These are phyloP conservation scores for Elaeidobius kamerunicus DNA, from an alignment of 2,888 invertebrate genomes.

Conservation along the genomic window DNA sequence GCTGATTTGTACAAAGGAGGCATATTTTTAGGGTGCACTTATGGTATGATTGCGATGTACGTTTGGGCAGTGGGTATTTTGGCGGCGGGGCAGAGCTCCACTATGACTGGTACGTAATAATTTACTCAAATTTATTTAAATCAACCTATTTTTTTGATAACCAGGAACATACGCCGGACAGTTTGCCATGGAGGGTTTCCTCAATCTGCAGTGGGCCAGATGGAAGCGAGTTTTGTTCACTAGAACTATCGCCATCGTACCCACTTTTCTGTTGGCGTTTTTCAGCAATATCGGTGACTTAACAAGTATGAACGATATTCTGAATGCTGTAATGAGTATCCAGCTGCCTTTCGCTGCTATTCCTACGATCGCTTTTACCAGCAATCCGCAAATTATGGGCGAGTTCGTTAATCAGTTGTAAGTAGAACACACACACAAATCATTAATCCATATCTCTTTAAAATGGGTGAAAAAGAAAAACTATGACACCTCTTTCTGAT, in stretches of 20 bases:
- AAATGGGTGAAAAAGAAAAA: too few relatives aligned
- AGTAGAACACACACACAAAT: slow-evolving; percentile 53
- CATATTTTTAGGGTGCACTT: slow-evolving; percentile 72
- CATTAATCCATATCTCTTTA: slow-evolving; percentile 4
- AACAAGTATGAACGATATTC: slow-evolving; percentile 77
- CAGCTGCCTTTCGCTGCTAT: slow-evolving; percentile 86
- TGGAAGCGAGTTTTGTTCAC: slow-evolving; percentile 84
- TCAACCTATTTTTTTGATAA: background rate
- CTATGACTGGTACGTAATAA: slow-evolving; percentile 63
- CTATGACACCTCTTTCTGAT: too few relatives aligned
- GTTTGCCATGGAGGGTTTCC: slow-evolving; percentile 86
- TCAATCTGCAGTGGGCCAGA: slow-evolving; percentile 79
- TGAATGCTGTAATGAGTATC: slow-evolving; percentile 84
- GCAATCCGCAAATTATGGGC: slow-evolving; percentile 75
- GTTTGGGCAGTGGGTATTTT: slow-evolving; percentile 82
- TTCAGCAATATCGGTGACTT: slow-evolving; percentile 66
- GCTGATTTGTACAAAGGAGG: slow-evolving; percentile 73
- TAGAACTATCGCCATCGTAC: slow-evolving; percentile 75
- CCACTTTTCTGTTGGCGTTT: slow-evolving; percentile 68
- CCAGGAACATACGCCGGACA: slow-evolving; percentile 76
- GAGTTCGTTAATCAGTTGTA: slow-evolving; percentile 79
- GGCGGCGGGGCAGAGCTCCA: slow-evolving; percentile 81
- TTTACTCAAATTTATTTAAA: background rate
- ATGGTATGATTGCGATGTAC: slow-evolving; percentile 73
- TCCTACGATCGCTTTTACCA: slow-evolving; percentile 84